phyloP scores from a whole-genome alignment of 1,140 invertebrate species.

The Drosophila nikananu region DNA sequence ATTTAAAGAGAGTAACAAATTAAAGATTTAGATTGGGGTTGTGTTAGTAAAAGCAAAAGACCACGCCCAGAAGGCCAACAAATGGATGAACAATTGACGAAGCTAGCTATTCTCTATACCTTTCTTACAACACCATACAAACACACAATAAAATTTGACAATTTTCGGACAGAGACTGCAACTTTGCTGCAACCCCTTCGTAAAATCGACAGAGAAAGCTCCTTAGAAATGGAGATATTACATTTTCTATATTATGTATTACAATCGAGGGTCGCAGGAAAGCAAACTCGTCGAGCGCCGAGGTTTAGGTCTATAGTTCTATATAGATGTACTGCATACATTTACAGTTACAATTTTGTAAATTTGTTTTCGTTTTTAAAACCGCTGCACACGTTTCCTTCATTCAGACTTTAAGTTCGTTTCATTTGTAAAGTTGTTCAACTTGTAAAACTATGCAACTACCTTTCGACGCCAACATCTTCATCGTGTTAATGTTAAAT shows the following conservation, averaged over 20 bases:
- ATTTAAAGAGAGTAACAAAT: slow-evolving; percentile 19
- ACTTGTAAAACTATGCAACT: slow-evolving; percentile 70
- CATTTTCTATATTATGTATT: slow-evolving; percentile 2
- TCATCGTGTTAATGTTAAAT: slow-evolving; percentile 24
- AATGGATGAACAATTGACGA: slow-evolving; percentile 33
- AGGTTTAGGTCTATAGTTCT: slow-evolving; percentile 30
- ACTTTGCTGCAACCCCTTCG: slow-evolving; percentile 27
- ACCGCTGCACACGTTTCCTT: slow-evolving; percentile 80
- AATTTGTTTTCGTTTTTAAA: slow-evolving; percentile 72
- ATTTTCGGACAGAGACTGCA: slow-evolving; percentile 34
- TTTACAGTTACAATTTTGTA: slow-evolving; percentile 55
- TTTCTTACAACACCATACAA: slow-evolving; percentile 42
- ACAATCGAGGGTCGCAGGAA: slow-evolving; percentile 32
- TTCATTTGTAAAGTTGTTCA: slow-evolving; percentile 78
- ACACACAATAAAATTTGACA: slow-evolving; percentile 35
- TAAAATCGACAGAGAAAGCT: slow-evolving; percentile 29
- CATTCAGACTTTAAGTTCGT: slow-evolving; percentile 81
- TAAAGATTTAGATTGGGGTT: not conserved
- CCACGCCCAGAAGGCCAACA: not conserved
- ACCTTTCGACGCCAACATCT: slow-evolving; percentile 37
- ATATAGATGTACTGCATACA: slow-evolving; percentile 36
- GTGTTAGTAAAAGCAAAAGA: slow-evolving; percentile 60
- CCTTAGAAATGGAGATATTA: slow-evolving; percentile 20
- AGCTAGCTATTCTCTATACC: slow-evolving; percentile 33
- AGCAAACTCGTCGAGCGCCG: slow-evolving; percentile 31